Conservation (phyloP, 2,797 vertebrate genomes). For the Chelmon rostratus region DNA sequence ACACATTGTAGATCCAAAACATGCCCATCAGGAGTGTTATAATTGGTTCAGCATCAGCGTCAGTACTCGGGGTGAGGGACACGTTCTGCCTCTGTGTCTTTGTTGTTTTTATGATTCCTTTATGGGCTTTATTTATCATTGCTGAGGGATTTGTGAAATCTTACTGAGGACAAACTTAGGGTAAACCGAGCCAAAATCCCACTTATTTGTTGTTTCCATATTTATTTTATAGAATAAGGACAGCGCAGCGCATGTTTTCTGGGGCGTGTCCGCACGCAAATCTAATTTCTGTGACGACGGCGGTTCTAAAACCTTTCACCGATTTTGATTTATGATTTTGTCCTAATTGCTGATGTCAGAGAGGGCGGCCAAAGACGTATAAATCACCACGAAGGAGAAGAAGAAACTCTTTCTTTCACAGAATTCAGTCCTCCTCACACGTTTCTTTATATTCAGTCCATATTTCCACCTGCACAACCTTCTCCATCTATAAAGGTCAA, state of each 20-base stretch:
- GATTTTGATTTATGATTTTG: neutral
- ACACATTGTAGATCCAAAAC: conserved; percentile 73
- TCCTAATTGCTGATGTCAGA: conserved; percentile 15
- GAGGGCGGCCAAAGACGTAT: neutral
- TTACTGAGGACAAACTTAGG: conserved; percentile 38
- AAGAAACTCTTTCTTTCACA: neutral
- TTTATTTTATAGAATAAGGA: conserved; percentile 17
- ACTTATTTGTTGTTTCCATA: conserved; percentile 25
- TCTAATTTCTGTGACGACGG: neutral
- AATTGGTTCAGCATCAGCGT: conserved; percentile 69
- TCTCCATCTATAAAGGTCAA: conserved; percentile 63
- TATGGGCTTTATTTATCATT: conserved; percentile 53
- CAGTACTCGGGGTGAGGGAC: conserved; percentile 53
- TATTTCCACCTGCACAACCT: conserved; percentile 57
- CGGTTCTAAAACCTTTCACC: neutral
- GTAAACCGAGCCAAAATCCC: conserved; percentile 32
- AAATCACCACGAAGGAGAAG: neutral
- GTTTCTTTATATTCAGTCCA: conserved; percentile 36
- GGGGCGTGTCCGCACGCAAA: neutral
- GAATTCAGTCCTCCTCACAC: conserved; percentile 1
- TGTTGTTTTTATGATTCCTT: conserved; percentile 38
- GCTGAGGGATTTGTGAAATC: conserved; percentile 54
- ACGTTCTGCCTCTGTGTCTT: conserved; percentile 40
- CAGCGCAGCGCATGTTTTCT: neutral
- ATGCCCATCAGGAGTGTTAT: conserved; percentile 77